A percentile compares a stretch with the other conserved stretches of the same genome.
phyloP scores from a whole-genome alignment of 2,113 vertebrate species.

The Vulpes vulpes region DNA sequence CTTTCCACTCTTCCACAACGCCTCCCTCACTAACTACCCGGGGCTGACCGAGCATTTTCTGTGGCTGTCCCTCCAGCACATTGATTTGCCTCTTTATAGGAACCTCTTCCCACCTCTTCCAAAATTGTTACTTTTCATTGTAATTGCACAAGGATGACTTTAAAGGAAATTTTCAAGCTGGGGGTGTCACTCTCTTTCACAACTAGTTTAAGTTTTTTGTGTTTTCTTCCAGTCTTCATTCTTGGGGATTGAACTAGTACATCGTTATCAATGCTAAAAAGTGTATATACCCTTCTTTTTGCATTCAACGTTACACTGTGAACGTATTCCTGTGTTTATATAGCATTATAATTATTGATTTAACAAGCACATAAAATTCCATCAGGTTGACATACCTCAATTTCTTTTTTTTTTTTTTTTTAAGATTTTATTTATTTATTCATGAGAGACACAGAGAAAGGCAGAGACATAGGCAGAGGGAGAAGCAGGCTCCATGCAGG shows the following conservation, averaged over 20 bases:
- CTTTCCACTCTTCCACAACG: background rate
- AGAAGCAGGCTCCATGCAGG: too few species aligned
- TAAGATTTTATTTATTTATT: too few species aligned
- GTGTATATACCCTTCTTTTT: background rate
- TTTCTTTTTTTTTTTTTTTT: background rate
- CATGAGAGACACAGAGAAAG: too few species aligned
- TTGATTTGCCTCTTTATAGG: background rate
- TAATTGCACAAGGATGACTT: background rate
- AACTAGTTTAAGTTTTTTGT: background rate
- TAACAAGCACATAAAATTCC: background rate
- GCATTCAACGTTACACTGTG: background rate
- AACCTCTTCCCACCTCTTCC: background rate
- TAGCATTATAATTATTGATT: background rate
- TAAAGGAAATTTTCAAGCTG: background rate
- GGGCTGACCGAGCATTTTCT: background rate
- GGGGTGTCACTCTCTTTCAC: background rate
- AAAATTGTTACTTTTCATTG: background rate
- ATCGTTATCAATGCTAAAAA: background rate
- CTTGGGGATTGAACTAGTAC: background rate
- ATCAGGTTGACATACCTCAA: background rate
- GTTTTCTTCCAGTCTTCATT: background rate
- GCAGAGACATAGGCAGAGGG: too few species aligned
- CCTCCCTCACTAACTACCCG: background rate
- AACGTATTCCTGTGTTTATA: background rate
- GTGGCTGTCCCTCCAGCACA: fast-evolving